Evolutionary conservation across 2,113 vertebrate species (phyloP), one percentile per base, ranked within the genome.

Genomic region (Prinia subflava): DNA sequence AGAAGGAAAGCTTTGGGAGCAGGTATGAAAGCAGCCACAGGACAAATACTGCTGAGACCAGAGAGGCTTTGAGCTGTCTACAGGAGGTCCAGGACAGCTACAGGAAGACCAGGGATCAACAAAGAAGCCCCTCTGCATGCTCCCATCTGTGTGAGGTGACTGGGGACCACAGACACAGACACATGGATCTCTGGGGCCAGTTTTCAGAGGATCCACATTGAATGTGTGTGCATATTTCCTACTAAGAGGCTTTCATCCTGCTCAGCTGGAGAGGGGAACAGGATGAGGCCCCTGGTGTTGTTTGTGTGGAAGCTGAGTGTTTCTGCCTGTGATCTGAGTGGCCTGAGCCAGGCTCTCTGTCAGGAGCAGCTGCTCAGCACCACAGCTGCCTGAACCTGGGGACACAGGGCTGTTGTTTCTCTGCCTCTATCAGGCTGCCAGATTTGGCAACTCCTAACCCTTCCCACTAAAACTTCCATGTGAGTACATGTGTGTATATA

Each of bases 91-190:
- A 63, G 57, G 18, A 16, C 53, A 57, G 12, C n/a, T 20, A 6
- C 0, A 0, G 15, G 11, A 77, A 81, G 57, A n/a, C 27, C 12
- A 22, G 28, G 28, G 73, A 17, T 10, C 50, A 65, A 15, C 3
- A 2, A n/a, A 67, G 50, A 37, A 9, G 5, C 11, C 17, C 2
- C 1, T 17, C 69, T 49, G 22, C 15, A 15, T 2, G 10, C 5
- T 68, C 33, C 33, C 6, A 2, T 46, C 23, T 20, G 7, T 14
- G 47, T 39, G 50, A 74, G 44, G 12, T 44, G 30, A 15, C 21
- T 33, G 75, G 8, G 63, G 35, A 25, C 4, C 7, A 60, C 33
- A 41, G 39, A 73, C 23, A 50, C 3, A 0, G 47, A 25, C 68
- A 71, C 63, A 28, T 4, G 31, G 44, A 21, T 15, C 15, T 49